Base-by-base conservation (phyloP, 2,888 invertebrate genomes). In the Morinoia aosen region DNA sequence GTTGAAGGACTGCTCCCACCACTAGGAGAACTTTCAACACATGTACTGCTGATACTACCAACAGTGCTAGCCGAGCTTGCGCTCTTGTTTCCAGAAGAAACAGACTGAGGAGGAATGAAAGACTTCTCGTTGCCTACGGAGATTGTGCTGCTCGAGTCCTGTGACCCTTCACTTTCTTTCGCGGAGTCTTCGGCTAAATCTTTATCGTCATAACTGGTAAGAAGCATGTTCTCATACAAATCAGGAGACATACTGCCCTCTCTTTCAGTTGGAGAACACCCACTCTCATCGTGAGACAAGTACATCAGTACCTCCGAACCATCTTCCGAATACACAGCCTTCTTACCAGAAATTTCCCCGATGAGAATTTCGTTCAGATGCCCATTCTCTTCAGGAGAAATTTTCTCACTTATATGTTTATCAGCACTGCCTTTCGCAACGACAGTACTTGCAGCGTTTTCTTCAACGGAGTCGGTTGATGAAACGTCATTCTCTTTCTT, bases 1-100 rank as follows among this genome's bases (percentile, higher is more conserved):
- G 96, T 95, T 12, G 96, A 95, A 39, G 91, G 58, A 64, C 95
- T 76, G 88, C 57, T 88, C 16, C 96, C 95, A 25, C 64, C 61
- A 95, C 93, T 93, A 8, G 91, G 64, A 57, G 96, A 93, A 57
- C 94, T 94, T 40, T 96, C 93, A 76, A 95, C 93, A 33, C 93
- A 14, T 57, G 56, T 57, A 57, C 19, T 57, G 25, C 40, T 40
- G 40, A 40, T 40, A 90, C 90, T 93, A 12, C 12, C 33, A 33
- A 48, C 57, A 57, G 58, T 93, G 33, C 33, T 7, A 57, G 33
- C 16, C 5, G 2, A 25, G 58, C 48, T 93, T 57, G 48, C 12
- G 57, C 93, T 93, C n/a, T 39, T 90, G 48, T 57, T 33, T 93
- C 48, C 33, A 39, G 93, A 93, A 33, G 76, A 25, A 76, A 76